Conservation (phyloP, 2,113 vertebrate genomes). For the Aspiorhynchus laticeps region DNA sequence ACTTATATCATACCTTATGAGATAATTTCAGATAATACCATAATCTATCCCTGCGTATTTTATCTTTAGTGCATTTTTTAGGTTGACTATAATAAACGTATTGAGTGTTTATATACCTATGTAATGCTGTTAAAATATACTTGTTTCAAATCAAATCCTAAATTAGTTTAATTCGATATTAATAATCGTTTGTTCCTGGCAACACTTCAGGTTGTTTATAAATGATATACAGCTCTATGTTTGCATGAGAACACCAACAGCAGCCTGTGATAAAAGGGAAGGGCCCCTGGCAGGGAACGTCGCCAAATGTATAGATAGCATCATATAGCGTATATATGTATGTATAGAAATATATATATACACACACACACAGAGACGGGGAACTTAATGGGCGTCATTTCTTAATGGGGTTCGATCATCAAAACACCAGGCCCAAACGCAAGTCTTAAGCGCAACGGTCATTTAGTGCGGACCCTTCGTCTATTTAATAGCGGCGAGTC, state of each 20-base stretch:
- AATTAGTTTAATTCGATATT: background rate
- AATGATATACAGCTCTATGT: background rate
- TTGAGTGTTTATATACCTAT: background rate
- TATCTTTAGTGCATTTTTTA: background rate
- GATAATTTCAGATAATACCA: too few relatives aligned
- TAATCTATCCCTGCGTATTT: too few relatives aligned
- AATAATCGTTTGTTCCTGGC: too few relatives aligned
- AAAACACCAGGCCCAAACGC: background rate
- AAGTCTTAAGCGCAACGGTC: background rate
- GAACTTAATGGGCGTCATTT: background rate
- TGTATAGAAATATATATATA: too few relatives aligned
- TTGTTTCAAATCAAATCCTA: background rate
- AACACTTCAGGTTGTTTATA: background rate
- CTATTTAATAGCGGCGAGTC: conserved; percentile 28
- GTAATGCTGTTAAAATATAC: background rate
- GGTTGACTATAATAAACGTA: too few relatives aligned
- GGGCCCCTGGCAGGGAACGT: conserved; percentile 42
- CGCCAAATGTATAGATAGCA: conserved; percentile 18
- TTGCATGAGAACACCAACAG: background rate
- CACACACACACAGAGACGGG: background rate
- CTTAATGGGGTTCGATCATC: background rate
- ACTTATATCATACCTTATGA: too few relatives aligned
- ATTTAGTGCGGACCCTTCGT: background rate
- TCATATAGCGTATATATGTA: conserved; percentile 6
- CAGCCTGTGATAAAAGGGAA: background rate